These are phyloP conservation scores for Uria lomvia DNA, from an alignment of 2,113 vertebrate species.

Conservation along the genomic window DNA sequence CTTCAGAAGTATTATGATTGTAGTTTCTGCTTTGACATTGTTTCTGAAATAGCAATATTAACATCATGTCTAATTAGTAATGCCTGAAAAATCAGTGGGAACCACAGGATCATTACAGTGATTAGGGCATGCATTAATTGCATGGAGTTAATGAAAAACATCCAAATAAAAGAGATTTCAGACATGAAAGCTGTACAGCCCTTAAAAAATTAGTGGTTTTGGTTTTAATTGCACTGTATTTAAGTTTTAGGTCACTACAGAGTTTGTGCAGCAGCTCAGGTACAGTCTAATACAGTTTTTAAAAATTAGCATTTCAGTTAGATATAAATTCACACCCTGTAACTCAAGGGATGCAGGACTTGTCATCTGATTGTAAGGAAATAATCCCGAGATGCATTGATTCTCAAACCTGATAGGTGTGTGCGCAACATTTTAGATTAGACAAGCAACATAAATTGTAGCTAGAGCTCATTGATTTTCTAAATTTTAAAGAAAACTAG, in stretches of 20 bases:
- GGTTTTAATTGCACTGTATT: neutral
- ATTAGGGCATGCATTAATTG: neutral
- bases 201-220: neutral
- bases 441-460: neutral
- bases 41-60: neutral
- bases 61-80: neutral
- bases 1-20: neutral
- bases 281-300: neutral
- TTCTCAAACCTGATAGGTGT: neutral
- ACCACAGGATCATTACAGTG: neutral
- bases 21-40: neutral
- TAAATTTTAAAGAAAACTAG: neutral
- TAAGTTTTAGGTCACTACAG: neutral
- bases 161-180: neutral
- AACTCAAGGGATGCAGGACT: neutral
- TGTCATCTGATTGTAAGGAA: neutral
- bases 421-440: neutral
- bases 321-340: neutral
- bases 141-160: neutral
- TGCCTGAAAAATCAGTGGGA: neutral
- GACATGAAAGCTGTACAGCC: neutral
- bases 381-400: neutral
- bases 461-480: neutral
- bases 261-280: neutral
- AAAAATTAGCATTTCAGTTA: neutral